Evolutionary conservation across 2,888 invertebrate genomes (phyloP).

Genomic region (Rotaria magnacalcarata): DNA sequence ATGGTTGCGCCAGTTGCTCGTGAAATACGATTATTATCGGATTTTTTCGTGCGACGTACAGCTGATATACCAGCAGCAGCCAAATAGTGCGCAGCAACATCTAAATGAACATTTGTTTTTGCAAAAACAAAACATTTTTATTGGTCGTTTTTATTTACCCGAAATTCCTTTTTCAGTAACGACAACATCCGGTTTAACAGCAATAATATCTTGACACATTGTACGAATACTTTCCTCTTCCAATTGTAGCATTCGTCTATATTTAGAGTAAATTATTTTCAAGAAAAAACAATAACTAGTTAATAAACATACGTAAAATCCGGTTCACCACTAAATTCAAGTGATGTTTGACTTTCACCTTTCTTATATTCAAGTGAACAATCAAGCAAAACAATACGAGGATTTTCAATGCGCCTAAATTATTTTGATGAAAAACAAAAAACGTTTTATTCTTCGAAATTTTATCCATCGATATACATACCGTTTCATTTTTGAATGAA

Average conservation of each 20-base stretch:
- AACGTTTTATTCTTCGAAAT: background rate
- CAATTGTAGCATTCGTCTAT: constrained; percentile 80
- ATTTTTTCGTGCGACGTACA: constrained; percentile 76
- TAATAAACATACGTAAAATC: constrained; percentile 40
- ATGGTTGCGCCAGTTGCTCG: constrained; percentile 85
- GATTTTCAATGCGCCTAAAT: constrained; percentile 78
- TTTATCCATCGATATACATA: constrained; percentile 38
- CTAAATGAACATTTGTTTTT: constrained; percentile 48
- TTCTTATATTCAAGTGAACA: constrained; percentile 97
- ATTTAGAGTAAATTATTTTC: background rate
- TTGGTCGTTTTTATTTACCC: constrained; percentile 37
- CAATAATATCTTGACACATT: constrained; percentile 85
- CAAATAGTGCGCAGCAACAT: constrained; percentile 63
- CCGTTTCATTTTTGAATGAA: constrained; percentile 88
- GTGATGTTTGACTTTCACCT: constrained; percentile 75
- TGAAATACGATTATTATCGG: constrained; percentile 92
- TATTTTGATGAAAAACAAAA: background rate
- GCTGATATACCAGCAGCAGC: constrained; percentile 65
- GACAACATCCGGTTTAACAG: constrained; percentile 86
- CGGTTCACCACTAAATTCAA: constrained; percentile 45
- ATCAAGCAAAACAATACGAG: constrained; percentile 85
- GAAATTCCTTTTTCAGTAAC: constrained; percentile 98
- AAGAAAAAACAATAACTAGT: background rate
- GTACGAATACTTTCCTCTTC: constrained; percentile 87
- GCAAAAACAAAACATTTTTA: background rate